These are phyloP conservation scores for Drosophila nigrodunni DNA, from an alignment of 1,140 invertebrate genomes.

Conservation along the genomic window DNA sequence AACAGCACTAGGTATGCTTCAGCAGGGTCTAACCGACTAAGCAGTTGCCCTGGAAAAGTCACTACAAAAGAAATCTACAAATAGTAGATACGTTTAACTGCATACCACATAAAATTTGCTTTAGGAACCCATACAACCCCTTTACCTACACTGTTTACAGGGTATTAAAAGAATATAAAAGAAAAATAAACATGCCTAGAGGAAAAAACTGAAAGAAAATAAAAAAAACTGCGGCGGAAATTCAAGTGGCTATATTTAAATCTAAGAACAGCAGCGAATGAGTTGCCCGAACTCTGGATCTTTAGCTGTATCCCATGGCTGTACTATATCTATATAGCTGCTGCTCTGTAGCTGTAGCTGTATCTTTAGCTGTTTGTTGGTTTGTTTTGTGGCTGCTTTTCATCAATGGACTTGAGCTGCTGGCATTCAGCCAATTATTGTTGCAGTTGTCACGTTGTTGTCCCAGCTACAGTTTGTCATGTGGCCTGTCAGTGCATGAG, in stretches of 20 bases:
- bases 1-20: neutral
- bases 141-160: neutral
- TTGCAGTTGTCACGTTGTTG: constrained; percentile 56
- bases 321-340: constrained; percentile 20
- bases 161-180: constrained; percentile 24
- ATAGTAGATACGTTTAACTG: neutral
- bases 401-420: constrained; percentile 71
- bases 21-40: neutral
- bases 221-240: constrained; percentile 55
- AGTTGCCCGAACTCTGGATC: constrained; percentile 43
- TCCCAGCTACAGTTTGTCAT: constrained; percentile 56
- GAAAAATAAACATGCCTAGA: constrained; percentile 52
- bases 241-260: constrained; percentile 80
- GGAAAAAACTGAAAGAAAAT: constrained; percentile 34
- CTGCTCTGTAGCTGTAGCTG: constrained; percentile 29
- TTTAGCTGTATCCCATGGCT: constrained; percentile 28
- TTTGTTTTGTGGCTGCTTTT: constrained; percentile 62
- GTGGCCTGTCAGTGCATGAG: constrained; percentile 41
- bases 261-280: constrained; percentile 46
- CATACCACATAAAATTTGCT: neutral
- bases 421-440: constrained; percentile 74
- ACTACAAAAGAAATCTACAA: neutral
- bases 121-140: neutral
- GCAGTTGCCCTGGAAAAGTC: neutral
- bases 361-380: constrained; percentile 42